A percentile compares a stretch with the other conserved stretches of the same genome.
Evolutionary conservation across 1,140 invertebrate genomes (phyloP).

Genomic region (Lepidotrigona ventralis): DNA sequence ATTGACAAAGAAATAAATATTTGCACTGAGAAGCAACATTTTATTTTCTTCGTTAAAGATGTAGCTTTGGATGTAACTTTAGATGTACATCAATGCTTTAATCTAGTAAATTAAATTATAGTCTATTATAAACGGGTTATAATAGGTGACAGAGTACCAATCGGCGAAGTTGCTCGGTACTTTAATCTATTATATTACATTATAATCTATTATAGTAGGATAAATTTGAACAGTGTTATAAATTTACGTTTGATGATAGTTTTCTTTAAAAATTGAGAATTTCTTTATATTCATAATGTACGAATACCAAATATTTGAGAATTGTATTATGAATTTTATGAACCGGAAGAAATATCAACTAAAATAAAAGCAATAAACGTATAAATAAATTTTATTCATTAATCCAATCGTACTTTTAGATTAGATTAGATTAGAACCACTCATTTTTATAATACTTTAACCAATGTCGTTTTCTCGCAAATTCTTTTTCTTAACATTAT

Average conservation of each 20-base stretch:
- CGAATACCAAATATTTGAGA: too few species aligned
- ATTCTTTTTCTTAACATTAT: background rate
- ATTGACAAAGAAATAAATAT: background rate
- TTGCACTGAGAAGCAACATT: fast-evolving
- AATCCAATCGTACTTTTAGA: background rate
- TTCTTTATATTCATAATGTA: too few species aligned
- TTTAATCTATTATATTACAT: constrained; percentile 3
- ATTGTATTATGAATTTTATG: too few species aligned
- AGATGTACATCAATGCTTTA: background rate
- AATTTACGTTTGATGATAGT: background rate
- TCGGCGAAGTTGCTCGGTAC: background rate
- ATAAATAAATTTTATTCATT: background rate
- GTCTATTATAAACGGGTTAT: background rate
- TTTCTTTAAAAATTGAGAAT: too few species aligned
- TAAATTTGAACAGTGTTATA: background rate
- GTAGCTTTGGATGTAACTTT: background rate
- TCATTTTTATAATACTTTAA: background rate
- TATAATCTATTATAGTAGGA: background rate
- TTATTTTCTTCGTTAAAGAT: background rate
- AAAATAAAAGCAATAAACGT: background rate
- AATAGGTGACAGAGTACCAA: background rate
- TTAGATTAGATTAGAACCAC: too few species aligned
- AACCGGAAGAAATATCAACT: background rate
- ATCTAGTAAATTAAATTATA: background rate
- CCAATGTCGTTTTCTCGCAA: background rate